These are phyloP conservation scores for Apolygus lucorum DNA, from an alignment of 1,140 invertebrate species.

Conservation along the genomic window DNA sequence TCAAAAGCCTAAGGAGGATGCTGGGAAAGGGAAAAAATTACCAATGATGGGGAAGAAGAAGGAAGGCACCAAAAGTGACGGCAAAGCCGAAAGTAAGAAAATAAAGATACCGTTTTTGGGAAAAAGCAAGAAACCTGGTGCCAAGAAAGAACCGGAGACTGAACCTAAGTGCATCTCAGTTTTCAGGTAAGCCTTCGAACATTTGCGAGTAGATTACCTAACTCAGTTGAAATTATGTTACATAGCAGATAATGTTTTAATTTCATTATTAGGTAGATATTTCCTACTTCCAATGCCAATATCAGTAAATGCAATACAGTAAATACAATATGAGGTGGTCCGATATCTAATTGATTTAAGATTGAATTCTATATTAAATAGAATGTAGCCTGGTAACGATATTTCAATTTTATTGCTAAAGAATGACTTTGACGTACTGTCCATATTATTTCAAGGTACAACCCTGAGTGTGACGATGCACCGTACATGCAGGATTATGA, in stretches of 20 bases:
- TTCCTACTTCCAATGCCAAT: neutral
- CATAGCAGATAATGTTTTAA: neutral
- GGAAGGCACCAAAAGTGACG: too few species aligned
- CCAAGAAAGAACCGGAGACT: neutral
- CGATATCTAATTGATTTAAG: neutral
- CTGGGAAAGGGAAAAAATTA: too few species aligned
- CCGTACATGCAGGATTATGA: constrained; percentile 7
- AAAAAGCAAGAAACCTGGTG: too few species aligned
- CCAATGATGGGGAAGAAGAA: too few species aligned
- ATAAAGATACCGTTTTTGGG: too few species aligned
- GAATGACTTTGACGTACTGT: too few species aligned
- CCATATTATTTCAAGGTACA: too few species aligned
- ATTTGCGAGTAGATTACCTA: neutral
- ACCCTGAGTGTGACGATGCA: neutral
- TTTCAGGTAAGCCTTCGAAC: neutral
- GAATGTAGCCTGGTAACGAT: too few species aligned
- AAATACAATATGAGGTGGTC: neutral
- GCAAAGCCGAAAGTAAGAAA: too few species aligned
- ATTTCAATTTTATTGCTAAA: too few species aligned
- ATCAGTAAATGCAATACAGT: neutral
- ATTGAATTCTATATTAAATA: too few species aligned
- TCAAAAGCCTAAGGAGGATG: too few species aligned
- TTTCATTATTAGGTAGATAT: neutral
- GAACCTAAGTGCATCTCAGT: neutral
- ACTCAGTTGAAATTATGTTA: neutral